Percentiles rank a stretch among this genome's conserved stretches.
Conservation (phyloP, 2,113 vertebrate species). For the Podarcis cretensis region DNA sequence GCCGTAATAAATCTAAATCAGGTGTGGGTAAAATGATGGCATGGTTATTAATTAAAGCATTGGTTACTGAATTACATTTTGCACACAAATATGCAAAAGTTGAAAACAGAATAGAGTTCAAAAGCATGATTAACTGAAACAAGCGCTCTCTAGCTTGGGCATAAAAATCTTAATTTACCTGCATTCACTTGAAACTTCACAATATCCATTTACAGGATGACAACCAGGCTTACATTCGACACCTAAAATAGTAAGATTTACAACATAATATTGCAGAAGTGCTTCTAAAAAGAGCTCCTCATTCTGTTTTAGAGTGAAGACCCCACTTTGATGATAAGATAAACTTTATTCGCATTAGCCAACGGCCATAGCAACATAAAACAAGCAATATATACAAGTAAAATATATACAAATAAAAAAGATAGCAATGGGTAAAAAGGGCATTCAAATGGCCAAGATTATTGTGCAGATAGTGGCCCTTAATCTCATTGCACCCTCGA, state of each 20-base stretch:
- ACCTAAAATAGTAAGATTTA: conserved; percentile 73
- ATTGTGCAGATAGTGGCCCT: too few relatives aligned
- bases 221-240: conserved; percentile 85
- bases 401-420: too few relatives aligned
- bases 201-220: conserved; percentile 87
- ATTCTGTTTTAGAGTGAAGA: neutral
- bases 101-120: neutral
- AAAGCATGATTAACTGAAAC: conserved; percentile 8
- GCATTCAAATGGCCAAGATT: too few relatives aligned
- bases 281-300: fast-evolving
- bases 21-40: neutral
- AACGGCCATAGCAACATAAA: too few relatives aligned
- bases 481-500: too few relatives aligned
- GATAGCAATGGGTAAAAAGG: too few relatives aligned
- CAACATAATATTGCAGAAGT: conserved; percentile 6
- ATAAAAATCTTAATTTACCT: conserved; percentile 78
- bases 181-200: conserved; percentile 87
- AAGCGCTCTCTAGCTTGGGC: neutral
- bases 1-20: neutral
- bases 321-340: neutral
- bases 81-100: neutral
- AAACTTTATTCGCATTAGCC: too few relatives aligned
- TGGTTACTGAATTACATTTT: conserved; percentile 29
- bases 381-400: too few relatives aligned
- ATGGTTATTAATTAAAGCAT: conserved; percentile 2